phyloP scores from a whole-genome alignment of 2,113 vertebrate genomes.

The Coregonus clupeaformis region DNA sequence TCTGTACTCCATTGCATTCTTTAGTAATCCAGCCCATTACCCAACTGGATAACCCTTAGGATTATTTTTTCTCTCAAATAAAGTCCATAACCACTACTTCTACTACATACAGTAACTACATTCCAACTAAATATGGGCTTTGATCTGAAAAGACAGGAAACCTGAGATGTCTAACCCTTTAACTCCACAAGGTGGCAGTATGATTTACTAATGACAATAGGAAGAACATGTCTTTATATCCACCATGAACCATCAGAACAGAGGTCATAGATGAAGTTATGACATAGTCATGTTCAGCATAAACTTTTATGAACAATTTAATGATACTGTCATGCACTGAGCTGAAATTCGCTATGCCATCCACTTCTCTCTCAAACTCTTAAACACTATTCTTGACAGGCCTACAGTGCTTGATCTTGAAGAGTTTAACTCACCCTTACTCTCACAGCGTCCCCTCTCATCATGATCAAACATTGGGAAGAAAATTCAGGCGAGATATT shows the following conservation, averaged over 20 bases:
- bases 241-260: conserved; percentile 1
- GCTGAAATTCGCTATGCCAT: neutral
- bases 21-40: too few species aligned
- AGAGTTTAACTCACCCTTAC: conserved; percentile 30
- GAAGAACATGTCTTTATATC: neutral
- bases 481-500: conserved; percentile 38
- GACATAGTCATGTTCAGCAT: neutral
- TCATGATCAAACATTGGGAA: conserved; percentile 49
- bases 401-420: conserved; percentile 14
- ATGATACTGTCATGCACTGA: neutral
- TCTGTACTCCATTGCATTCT: too few species aligned
- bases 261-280: neutral
- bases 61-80: too few species aligned
- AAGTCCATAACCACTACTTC: too few species aligned
- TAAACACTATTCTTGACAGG: neutral
- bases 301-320: neutral
- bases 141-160: neutral
- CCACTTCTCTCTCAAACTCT: neutral
- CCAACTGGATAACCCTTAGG: too few species aligned
- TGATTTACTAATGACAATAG: conserved; percentile 11
- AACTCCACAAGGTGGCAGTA: conserved; percentile 34
- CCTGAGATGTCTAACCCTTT: conserved; percentile 7
- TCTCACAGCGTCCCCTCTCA: conserved; percentile 54
- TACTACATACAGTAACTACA: too few species aligned
- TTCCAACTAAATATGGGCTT: neutral